Conservation (phyloP, 2,888 invertebrate genomes). For the Abrostola tripartita region DNA sequence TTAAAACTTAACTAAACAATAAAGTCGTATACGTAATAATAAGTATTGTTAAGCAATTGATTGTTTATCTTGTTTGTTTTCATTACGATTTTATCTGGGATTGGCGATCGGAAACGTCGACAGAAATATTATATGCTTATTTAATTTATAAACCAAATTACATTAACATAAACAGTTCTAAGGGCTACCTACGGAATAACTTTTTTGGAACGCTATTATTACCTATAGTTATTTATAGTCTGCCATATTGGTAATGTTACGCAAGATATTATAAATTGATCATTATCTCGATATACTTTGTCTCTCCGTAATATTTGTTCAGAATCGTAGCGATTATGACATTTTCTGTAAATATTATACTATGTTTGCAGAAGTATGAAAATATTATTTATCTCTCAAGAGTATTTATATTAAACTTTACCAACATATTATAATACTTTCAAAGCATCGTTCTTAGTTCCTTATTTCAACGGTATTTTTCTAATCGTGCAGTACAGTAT, state of each 20-base stretch:
- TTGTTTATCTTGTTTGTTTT: slow-evolving; percentile 4
- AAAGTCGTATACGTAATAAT: no score
- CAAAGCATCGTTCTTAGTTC: background rate
- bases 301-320: background rate
- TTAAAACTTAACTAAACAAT: no score
- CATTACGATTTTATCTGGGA: slow-evolving; percentile 2
- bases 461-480: slow-evolving; percentile 28
- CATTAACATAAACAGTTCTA: slow-evolving; percentile 20
- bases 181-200: slow-evolving; percentile 40
- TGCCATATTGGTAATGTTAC: slow-evolving; percentile 14
- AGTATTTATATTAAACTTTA: no score
- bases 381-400: background rate
- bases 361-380: background rate
- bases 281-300: background rate
- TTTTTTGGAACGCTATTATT: slow-evolving; percentile 41
- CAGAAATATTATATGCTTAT: slow-evolving; percentile 17
- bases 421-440: no score
- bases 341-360: background rate
- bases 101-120: slow-evolving; percentile 18
- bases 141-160: slow-evolving; percentile 23
- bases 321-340: background rate
- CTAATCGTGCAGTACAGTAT: slow-evolving; percentile 36
- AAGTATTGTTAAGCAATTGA: background rate
- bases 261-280: background rate
- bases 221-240: slow-evolving; percentile 30